Percentiles rank a stretch among this genome's conserved stretches.
Conservation (phyloP, 2,797 vertebrate species). For the Brotula barbata region DNA sequence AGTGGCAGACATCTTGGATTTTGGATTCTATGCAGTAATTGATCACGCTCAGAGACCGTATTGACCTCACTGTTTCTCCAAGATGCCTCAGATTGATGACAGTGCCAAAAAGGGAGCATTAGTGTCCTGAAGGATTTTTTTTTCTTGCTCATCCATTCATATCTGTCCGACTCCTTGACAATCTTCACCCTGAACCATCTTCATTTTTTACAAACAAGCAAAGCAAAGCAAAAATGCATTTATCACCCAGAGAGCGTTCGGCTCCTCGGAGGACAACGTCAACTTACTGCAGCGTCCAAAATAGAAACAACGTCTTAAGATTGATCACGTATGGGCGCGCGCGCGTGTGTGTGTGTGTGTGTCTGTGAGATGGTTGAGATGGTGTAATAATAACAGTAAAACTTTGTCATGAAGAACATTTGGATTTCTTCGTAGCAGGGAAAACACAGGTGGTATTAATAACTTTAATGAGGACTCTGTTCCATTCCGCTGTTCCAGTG, state of each 20-base stretch:
- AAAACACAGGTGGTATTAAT: too few relatives aligned
- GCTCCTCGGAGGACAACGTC: slow-evolving; percentile 5
- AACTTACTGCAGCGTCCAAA: slow-evolving; percentile 18
- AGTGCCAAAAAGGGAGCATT: slow-evolving; percentile 17
- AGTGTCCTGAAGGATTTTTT: slow-evolving; percentile 11
- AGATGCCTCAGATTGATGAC: slow-evolving; percentile 24
- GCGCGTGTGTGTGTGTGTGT: slow-evolving; percentile 2
- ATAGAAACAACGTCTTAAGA: slow-evolving; percentile 22
- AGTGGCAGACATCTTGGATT: too few relatives aligned
- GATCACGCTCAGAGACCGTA: too few relatives aligned
- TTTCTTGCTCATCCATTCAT: slow-evolving; percentile 1
- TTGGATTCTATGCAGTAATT: too few relatives aligned
- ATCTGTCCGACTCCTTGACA: slow-evolving; percentile 2
- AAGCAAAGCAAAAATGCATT: slow-evolving; percentile 23
- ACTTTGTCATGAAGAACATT: too few relatives aligned
- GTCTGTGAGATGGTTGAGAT: not conserved
- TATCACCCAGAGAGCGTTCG: slow-evolving; percentile 22
- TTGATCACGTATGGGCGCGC: slow-evolving; percentile 20
- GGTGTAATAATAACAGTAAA: too few relatives aligned
- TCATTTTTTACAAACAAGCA: slow-evolving; percentile 23
- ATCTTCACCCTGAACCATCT: slow-evolving; percentile 8
- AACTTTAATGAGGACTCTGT: too few relatives aligned
- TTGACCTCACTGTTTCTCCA: slow-evolving; percentile 4
- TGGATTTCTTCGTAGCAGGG: too few relatives aligned
- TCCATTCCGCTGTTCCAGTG: too few relatives aligned